phyloP scores from a whole-genome alignment of 2,113 vertebrate genomes.

The Malaclemys terrapin region DNA sequence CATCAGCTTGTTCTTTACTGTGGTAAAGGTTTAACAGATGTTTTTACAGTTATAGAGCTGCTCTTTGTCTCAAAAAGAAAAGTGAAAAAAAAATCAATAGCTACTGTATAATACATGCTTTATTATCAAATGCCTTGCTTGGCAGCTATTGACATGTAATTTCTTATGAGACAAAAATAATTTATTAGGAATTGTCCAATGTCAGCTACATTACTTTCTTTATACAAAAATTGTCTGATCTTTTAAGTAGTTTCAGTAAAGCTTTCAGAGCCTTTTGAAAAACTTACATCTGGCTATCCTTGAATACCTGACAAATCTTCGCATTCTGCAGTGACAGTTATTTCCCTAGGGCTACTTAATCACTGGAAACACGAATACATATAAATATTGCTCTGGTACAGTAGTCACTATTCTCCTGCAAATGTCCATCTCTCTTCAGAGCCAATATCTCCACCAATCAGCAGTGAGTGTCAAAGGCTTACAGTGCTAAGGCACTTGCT shows the following conservation, averaged over 20 bases:
- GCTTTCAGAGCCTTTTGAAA: neutral
- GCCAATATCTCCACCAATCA: constrained; percentile 10
- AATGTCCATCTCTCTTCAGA: neutral
- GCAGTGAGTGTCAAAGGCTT: constrained; percentile 60
- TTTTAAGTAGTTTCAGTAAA: constrained; percentile 14
- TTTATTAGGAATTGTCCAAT: neutral
- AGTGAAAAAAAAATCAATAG: constrained; percentile 7
- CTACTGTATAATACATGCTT: neutral
- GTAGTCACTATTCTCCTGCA: neutral
- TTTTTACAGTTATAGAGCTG: constrained; percentile 9
- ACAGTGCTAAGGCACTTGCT: constrained; percentile 32
- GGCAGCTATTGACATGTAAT: constrained; percentile 12
- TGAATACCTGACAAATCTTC: neutral
- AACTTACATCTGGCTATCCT: neutral
- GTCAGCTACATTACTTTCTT: neutral
- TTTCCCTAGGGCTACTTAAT: neutral
- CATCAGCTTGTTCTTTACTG: neutral
- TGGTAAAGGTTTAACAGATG: neutral
- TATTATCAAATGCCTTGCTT: constrained; percentile 43
- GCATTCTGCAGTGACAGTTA: neutral
- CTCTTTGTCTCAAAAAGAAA: neutral
- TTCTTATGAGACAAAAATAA: constrained; percentile 55
- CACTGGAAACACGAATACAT: neutral
- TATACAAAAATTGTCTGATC: neutral
- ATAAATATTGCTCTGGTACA: neutral